phyloP scores from a whole-genome alignment of 1,140 invertebrate genomes.

The Nephotettix cincticeps region DNA sequence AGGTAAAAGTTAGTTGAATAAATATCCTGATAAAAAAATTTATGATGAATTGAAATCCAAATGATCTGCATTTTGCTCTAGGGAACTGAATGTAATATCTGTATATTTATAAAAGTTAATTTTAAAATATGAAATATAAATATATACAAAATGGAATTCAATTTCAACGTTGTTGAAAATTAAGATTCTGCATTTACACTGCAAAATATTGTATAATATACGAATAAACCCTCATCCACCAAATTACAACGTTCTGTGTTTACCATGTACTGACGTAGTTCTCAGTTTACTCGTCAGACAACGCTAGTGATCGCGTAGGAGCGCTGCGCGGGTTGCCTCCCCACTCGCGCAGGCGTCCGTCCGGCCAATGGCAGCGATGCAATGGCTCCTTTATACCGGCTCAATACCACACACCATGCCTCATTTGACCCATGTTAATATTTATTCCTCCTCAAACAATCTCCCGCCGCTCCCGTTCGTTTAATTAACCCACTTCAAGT shows the following conservation, averaged over 20 bases:
- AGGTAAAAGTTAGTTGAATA: too few species aligned
- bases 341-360: constrained; percentile 8
- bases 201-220: too few species aligned
- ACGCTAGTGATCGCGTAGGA: not conserved
- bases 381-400: constrained; percentile 29
- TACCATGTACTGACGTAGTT: constrained; percentile 2
- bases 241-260: not conserved
- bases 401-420: constrained; percentile 32
- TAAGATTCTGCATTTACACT: too few species aligned
- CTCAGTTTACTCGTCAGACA: not conserved
- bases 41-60: too few species aligned
- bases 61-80: too few species aligned
- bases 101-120: too few species aligned
- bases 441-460: constrained; percentile 32
- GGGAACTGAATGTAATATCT: too few species aligned
- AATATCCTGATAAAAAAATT: too few species aligned
- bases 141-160: too few species aligned
- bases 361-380: constrained; percentile 22
- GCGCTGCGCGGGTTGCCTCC: constrained; percentile 3
- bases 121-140: too few species aligned
- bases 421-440: constrained; percentile 34
- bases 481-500: constrained; percentile 30
- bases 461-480: constrained; percentile 17
- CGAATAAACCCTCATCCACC: not conserved
- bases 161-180: too few species aligned